Evolutionary conservation across 2,113 vertebrate species (phyloP).

Genomic region (Morone saxatilis): DNA sequence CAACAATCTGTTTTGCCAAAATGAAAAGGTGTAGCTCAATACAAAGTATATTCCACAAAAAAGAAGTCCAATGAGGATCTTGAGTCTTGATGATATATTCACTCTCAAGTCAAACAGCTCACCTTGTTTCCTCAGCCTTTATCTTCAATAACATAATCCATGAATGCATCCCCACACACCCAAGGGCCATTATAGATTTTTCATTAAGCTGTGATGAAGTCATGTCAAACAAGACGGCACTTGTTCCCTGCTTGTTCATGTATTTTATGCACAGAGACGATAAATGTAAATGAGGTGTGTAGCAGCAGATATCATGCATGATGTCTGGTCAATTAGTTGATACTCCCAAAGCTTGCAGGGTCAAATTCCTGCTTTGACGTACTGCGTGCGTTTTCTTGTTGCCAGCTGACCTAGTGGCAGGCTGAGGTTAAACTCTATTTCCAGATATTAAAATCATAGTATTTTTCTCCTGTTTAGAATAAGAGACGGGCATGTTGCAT

Average conservation of each 20-base stretch:
- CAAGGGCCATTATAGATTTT: slow-evolving; percentile 42
- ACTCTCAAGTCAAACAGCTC: slow-evolving; percentile 2
- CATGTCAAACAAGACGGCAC: slow-evolving; percentile 24
- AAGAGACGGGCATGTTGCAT: slow-evolving; percentile 2
- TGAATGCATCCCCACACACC: slow-evolving; percentile 58
- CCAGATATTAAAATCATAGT: neutral
- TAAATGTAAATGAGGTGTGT: slow-evolving; percentile 56
- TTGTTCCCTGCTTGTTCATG: neutral
- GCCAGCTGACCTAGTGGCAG: neutral
- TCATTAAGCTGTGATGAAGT: slow-evolving; percentile 35
- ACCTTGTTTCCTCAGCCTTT: neutral
- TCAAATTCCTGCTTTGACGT: slow-evolving; percentile 25
- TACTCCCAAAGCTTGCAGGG: neutral
- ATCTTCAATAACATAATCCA: slow-evolving; percentile 38
- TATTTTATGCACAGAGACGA: slow-evolving; percentile 44
- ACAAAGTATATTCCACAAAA: neutral
- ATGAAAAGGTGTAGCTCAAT: neutral
- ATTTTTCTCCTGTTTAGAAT: slow-evolving; percentile 16
- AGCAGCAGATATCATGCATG: slow-evolving; percentile 26
- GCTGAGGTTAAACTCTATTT: neutral
- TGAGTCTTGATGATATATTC: slow-evolving; percentile 4
- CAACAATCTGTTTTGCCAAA: neutral
- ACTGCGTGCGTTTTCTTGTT: neutral
- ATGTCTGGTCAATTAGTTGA: slow-evolving; percentile 40
- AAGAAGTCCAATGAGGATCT: neutral